These are phyloP conservation scores for Yponomeuta malinellus DNA, from an alignment of 2,888 invertebrate species.

Conservation along the genomic window DNA sequence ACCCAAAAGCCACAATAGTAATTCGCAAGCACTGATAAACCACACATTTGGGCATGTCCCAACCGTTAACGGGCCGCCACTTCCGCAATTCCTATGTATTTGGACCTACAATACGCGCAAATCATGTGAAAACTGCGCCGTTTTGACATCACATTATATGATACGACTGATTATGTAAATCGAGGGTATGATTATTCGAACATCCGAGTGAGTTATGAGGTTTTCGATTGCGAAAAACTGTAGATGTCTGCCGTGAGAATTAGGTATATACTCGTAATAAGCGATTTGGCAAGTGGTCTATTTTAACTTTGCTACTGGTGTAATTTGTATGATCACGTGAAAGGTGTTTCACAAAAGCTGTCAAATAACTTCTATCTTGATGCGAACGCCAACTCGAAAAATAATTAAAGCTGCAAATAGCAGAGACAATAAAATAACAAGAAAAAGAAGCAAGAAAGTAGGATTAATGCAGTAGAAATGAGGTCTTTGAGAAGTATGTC, in stretches of 20 bases:
- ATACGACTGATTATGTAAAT: constrained; percentile 8
- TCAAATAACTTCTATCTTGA: not conserved
- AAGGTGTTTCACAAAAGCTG: not conserved
- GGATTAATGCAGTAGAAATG: too few relatives aligned
- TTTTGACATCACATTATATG: constrained; percentile 5
- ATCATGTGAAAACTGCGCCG: constrained; percentile 8
- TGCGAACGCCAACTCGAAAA: not conserved
- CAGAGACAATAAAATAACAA: not conserved
- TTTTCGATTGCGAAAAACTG: not conserved
- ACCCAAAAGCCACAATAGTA: not conserved
- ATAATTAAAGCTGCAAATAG: not conserved
- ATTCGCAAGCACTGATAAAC: not conserved
- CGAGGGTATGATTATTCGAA: not conserved
- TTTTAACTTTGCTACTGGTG: not conserved
- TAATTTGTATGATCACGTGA: not conserved
- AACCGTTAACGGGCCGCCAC: not conserved
- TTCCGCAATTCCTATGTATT: not conserved
- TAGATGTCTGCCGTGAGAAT: not conserved
- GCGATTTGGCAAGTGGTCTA: not conserved
- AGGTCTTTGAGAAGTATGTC: too few relatives aligned
- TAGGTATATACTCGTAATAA: not conserved
- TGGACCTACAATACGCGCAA: constrained; percentile 7
- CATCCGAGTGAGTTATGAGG: not conserved
- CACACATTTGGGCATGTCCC: not conserved
- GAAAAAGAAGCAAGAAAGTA: too few relatives aligned